These are phyloP conservation scores for Pharmacophagus antenor DNA, from an alignment of 2,888 invertebrate genomes.

Conservation along the genomic window DNA sequence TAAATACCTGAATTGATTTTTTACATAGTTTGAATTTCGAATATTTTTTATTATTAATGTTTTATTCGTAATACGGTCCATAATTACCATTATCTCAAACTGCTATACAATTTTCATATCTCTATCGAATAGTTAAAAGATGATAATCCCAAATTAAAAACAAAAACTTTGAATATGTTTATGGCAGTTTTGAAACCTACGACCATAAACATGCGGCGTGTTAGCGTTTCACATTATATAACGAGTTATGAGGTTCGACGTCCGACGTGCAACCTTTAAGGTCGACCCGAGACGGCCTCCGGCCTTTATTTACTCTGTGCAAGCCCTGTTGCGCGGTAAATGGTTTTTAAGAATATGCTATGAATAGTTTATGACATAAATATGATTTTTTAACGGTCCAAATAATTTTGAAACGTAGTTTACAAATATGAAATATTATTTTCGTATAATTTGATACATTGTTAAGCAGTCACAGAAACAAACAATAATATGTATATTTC, in stretches of 20 bases:
- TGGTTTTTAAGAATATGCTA: constrained; percentile 7
- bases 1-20: too few relatives aligned
- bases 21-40: too few relatives aligned
- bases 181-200: constrained; percentile 40
- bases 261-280: constrained; percentile 71
- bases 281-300: constrained; percentile 59
- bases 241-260: constrained; percentile 62
- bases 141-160: background rate
- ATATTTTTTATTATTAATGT: too few relatives aligned
- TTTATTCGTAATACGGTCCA: too few relatives aligned
- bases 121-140: too few relatives aligned
- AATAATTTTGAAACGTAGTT: background rate
- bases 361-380: background rate
- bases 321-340: constrained; percentile 37
- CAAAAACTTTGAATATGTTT: constrained; percentile 9
- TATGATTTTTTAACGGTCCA: background rate
- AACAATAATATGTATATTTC: too few relatives aligned
- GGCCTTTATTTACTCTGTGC: constrained; percentile 53
- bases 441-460: background rate
- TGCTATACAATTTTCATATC: background rate
- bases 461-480: too few relatives aligned
- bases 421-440: background rate
- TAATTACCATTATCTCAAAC: background rate
- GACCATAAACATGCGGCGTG: constrained; percentile 41
- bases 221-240: constrained; percentile 64